Base-by-base conservation (phyloP, 2,888 invertebrate species). In the Calliphora vomitoria region DNA sequence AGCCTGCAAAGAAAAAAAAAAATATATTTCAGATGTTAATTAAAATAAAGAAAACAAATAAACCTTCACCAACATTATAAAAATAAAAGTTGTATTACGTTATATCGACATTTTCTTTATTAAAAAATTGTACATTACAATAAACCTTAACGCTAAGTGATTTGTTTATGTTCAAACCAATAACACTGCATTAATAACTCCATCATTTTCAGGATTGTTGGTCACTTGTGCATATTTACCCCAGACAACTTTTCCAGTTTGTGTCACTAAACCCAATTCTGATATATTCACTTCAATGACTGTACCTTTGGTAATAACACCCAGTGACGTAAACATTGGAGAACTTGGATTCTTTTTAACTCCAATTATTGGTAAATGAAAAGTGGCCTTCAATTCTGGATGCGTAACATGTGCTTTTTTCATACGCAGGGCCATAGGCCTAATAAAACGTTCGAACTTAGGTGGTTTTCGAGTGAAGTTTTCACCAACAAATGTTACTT, bases 221-320 rank as follows among this genome's bases (percentile, higher is more conserved):
- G 99, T 99, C 20, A 99, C 99, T 94, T 99, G 99, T 0, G 99
- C 99, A 93, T 98, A 99, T 95, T 99, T 99, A 85, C 99, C 99
- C 99, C 99, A 99, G 0, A 99, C 98, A 69, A 99, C 99, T 95
- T 99, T 99, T 86, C 99, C 99, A 10, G 98, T 97, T 93, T 99
- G 99, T 0, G 99, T 99, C 1, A 99, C 99, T 88, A 99, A 95
- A 94, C 99, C 99, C 88, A 99, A 95, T 94, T 99, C 99, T 8
- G 98, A 99, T 90, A 99, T 98, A 93, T 99, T 99, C 0, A 99
- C 97, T 95, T 99, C 99, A 84, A 99, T 97, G 0, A 99, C 96
- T 1, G 99, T 99, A 93, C 99, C 99, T 94, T 99, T 99, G 0
- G 99, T 99, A 75, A 99, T 99, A 4, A 99, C 99, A 2, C 99